Conservation (phyloP, 1,140 invertebrate genomes). For the Lepidurus apus region DNA sequence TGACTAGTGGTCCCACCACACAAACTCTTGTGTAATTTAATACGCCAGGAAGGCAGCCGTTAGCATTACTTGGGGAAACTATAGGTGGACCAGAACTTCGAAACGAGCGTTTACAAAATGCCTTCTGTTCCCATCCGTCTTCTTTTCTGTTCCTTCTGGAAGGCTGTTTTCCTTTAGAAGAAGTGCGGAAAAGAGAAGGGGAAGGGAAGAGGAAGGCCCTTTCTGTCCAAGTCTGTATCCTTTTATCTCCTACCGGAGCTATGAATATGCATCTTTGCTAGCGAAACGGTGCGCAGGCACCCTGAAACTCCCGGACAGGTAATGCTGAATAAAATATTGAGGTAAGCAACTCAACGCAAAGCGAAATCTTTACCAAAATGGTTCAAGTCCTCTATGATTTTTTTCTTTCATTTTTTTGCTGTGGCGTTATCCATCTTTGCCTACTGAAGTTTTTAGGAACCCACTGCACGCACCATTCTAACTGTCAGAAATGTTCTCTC, state of each 20-base stretch:
- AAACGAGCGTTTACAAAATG: no score
- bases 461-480: background rate
- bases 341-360: background rate
- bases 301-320: background rate
- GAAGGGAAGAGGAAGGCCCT: no score
- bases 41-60: no score
- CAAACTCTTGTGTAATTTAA: no score
- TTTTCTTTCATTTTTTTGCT: background rate
- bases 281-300: background rate
- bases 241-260: conserved; percentile 8
- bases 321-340: background rate
- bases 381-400: background rate
- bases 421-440: background rate
- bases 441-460: background rate
- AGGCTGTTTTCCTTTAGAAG: no score
- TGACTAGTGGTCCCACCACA: no score
- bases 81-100: no score
- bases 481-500: background rate
- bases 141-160: no score
- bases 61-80: no score
- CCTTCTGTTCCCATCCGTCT: no score
- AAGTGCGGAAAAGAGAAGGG: no score
- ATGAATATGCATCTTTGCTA: background rate
- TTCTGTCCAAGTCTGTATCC: background rate
- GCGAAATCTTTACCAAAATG: no score